phyloP scores from a whole-genome alignment of 2,113 vertebrate species.

The Neodon shergylaensis region DNA sequence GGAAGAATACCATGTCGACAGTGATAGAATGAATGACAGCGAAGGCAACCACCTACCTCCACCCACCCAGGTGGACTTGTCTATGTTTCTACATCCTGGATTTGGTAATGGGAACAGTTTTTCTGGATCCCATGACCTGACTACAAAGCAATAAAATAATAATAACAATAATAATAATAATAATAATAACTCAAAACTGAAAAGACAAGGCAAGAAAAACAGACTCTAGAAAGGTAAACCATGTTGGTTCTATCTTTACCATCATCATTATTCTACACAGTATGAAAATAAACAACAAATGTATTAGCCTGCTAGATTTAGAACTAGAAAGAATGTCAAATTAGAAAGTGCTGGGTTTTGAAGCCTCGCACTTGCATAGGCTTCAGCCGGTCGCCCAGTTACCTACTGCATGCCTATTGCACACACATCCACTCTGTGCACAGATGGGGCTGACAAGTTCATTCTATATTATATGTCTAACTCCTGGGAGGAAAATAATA shows the following conservation, averaged over 20 bases:
- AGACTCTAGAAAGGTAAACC: neutral
- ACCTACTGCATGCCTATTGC: neutral
- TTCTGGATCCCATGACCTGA: slow-evolving; percentile 4
- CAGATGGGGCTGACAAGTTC: too few relatives aligned
- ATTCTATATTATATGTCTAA: neutral
- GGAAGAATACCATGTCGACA: too few relatives aligned
- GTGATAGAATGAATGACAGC: neutral
- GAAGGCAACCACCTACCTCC: neutral
- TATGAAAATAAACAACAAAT: neutral
- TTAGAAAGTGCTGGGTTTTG: too few relatives aligned
- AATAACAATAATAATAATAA: too few relatives aligned
- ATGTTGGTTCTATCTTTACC: neutral
- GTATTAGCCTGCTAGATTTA: neutral
- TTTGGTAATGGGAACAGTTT: neutral
- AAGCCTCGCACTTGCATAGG: neutral
- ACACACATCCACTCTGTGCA: neutral
- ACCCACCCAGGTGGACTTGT: neutral
- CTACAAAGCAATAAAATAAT: too few relatives aligned
- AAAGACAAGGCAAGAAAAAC: neutral
- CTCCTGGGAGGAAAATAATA: neutral
- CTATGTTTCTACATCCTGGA: neutral
- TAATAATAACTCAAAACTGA: neutral
- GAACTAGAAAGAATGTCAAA: neutral
- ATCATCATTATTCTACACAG: neutral
- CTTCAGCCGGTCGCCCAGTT: neutral